Base-by-base conservation (phyloP, 2,888 invertebrate genomes). In the Lasioglossum calceatum region DNA sequence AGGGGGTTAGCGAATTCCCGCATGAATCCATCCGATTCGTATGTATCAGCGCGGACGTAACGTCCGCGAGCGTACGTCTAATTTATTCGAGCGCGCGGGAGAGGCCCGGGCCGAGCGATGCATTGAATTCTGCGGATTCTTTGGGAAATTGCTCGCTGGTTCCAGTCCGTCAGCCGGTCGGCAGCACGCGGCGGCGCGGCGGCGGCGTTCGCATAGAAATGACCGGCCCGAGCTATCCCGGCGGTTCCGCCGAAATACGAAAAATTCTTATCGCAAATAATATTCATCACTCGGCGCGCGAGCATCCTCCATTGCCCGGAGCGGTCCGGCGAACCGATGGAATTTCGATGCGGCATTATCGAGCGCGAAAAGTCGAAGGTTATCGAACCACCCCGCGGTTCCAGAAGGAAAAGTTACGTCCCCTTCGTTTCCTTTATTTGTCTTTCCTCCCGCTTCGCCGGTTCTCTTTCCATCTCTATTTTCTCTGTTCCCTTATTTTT, bases 81-180 rank as follows among this genome's bases (percentile, higher is more conserved):
- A 94, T 94, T 93, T 92, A 93, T 94, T 92, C 90, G 82, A 87
- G 87, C 86, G 85, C 81, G 87, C 86, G 58, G 58, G 82, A 32
- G 70, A 72, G 74, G 85, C 79, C 82, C 88, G 90, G 90, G 90
- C 90, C 92, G 91, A 36, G 92, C 86, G 92, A 93, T 92, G 92
- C 92, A 92, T 93, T 88, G 92, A 93, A 94, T 94, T 93, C 92
- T 91, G 89, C 84, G 89, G 87, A 94, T 94, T 93, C 92, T 92
- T 93, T 88, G 87, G 81, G 88, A 93, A 93, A 93, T 93, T 94
- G 92, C 90, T 91, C 70, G 79, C 64, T 74, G 80, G 81, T 82
- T 78, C 70, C 79, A 74, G 81, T 44, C 67, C n/a, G 76, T 64
- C 74, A 79, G 78, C 44, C 74, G 79, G 86, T 61, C 79, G 83